Percentiles rank a stretch among this genome's conserved stretches.
phyloP scores from a whole-genome alignment of 2,888 invertebrate species.

The Hemaris fuciformis region DNA sequence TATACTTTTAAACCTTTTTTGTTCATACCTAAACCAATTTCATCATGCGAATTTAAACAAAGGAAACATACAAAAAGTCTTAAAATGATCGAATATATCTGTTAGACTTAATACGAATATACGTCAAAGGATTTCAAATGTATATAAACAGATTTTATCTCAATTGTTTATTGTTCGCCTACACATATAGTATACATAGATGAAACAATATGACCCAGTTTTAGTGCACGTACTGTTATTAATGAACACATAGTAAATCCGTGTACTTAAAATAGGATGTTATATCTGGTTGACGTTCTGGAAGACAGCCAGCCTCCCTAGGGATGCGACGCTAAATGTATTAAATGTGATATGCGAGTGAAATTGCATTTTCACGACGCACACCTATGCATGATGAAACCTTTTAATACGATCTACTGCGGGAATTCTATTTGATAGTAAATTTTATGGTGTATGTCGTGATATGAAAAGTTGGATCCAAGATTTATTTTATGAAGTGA shows the following conservation, averaged over 20 bases:
- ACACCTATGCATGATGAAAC: constrained; percentile 25
- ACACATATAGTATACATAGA: background rate
- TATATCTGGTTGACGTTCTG: constrained; percentile 16
- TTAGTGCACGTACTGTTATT: background rate
- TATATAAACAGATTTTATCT: background rate
- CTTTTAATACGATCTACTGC: background rate
- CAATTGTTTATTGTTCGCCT: background rate
- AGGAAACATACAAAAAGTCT: too few species aligned
- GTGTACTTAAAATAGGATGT: constrained; percentile 5
- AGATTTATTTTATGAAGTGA: background rate
- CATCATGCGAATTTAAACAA: too few species aligned
- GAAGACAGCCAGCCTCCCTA: constrained; percentile 26
- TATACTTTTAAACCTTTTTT: too few species aligned
- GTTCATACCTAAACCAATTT: too few species aligned
- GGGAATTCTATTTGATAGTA: background rate
- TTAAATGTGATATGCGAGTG: constrained; percentile 37
- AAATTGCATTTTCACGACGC: constrained; percentile 45
- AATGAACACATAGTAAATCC: background rate
- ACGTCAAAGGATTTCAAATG: too few species aligned
- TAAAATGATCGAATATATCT: too few species aligned
- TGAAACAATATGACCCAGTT: background rate
- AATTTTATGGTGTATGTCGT: background rate
- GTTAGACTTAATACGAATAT: too few species aligned
- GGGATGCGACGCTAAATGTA: constrained; percentile 42
- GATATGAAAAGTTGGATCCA: background rate